Percentiles rank a stretch among this genome's conserved stretches.
phyloP scores from a whole-genome alignment of 2,113 vertebrate genomes.

The Penelope pileata region DNA sequence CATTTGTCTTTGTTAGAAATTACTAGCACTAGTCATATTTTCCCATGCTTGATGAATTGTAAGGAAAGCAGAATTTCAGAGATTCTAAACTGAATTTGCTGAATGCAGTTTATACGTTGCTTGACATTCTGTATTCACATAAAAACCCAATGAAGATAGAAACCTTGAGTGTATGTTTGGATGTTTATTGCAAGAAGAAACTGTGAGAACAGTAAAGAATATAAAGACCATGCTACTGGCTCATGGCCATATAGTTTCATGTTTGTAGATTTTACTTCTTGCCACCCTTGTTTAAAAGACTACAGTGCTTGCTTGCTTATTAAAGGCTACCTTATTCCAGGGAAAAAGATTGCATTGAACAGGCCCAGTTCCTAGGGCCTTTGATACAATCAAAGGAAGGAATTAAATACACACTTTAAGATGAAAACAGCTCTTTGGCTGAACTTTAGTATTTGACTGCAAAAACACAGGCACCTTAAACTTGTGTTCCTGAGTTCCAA shows the following conservation, averaged over 20 bases:
- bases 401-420: not conserved
- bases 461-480: not conserved
- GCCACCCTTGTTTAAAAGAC: not conserved
- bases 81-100: not conserved
- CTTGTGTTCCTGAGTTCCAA: not conserved
- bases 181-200: not conserved
- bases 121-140: not conserved
- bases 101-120: not conserved
- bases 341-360: not conserved
- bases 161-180: not conserved
- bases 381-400: not conserved
- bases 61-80: not conserved
- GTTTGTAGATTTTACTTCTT: not conserved
- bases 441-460: not conserved
- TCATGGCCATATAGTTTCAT: not conserved
- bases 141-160: not conserved
- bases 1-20: not conserved
- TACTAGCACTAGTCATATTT: not conserved
- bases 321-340: not conserved
- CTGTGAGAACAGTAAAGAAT: not conserved
- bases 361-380: not conserved
- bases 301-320: not conserved
- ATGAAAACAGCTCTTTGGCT: not conserved
- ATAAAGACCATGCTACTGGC: not conserved
- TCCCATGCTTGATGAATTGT: not conserved